A percentile compares a stretch with the other conserved stretches of the same genome.
Evolutionary conservation across 2,888 invertebrate genomes (phyloP).

Genomic region (Craniophora ligustri): DNA sequence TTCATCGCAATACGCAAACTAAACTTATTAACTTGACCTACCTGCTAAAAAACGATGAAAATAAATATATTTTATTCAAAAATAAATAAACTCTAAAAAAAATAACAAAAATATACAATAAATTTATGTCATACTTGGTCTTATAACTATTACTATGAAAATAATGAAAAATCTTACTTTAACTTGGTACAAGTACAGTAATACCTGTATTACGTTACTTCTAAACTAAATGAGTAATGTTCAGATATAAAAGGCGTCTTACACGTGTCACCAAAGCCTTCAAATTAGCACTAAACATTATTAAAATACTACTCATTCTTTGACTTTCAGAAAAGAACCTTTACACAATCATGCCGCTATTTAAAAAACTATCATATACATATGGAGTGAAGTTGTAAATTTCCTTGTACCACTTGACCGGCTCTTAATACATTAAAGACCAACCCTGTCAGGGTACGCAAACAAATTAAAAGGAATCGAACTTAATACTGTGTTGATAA

Average conservation of each 20-base stretch:
- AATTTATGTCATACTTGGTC: slow-evolving; percentile 16
- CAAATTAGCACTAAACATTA: not conserved
- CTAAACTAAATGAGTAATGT: slow-evolving; percentile 3
- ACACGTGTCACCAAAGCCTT: too few species aligned
- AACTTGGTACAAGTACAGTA: slow-evolving; percentile 24
- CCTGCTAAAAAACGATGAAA: not conserved
- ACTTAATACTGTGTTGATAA: too few species aligned
- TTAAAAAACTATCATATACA: too few species aligned
- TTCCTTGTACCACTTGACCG: too few species aligned
- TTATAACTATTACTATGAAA: slow-evolving; percentile 5
- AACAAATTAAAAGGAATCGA: too few species aligned
- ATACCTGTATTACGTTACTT: slow-evolving; percentile 36
- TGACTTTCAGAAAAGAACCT: not conserved
- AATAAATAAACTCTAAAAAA: not conserved
- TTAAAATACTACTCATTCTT: not conserved
- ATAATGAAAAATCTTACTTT: slow-evolving; percentile 12
- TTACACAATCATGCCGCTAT: too few species aligned
- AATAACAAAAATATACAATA: slow-evolving; percentile 8
- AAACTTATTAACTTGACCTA: not conserved
- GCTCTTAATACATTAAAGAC: too few species aligned
- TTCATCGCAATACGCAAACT: slow-evolving; percentile 22
- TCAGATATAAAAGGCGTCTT: not conserved
- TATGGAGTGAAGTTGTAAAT: too few species aligned
- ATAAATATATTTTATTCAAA: slow-evolving; percentile 5
- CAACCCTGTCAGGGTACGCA: too few species aligned